Evolutionary conservation across 2,113 vertebrate genomes (phyloP).

Genomic region (Stegostoma tigrinum): DNA sequence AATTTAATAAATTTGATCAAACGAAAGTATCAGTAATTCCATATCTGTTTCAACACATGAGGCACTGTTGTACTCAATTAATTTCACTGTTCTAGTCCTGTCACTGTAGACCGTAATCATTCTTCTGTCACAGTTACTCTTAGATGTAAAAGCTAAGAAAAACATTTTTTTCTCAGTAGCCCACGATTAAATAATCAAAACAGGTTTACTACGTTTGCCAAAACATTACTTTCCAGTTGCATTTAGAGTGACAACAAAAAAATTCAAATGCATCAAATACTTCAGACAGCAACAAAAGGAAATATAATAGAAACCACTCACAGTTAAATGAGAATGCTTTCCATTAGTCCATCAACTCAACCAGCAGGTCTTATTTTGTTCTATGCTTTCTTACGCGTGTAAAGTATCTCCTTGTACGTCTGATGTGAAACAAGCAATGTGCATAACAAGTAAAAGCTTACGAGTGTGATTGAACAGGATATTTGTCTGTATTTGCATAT

Average conservation of each 20-base stretch:
- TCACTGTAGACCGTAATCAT: neutral
- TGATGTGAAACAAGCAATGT: conserved; percentile 8
- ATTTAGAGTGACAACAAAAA: conserved; percentile 1
- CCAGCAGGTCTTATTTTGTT: neutral
- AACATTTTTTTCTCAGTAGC: neutral
- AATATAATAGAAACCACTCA: conserved; percentile 27
- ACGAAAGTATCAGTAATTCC: neutral
- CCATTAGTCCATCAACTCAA: neutral
- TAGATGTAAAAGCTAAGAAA: neutral
- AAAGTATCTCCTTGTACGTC: neutral
- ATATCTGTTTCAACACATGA: neutral
- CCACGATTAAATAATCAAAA: neutral
- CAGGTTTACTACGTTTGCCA: neutral
- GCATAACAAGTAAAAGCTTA: conserved; percentile 25
- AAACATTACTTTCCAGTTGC: conserved; percentile 21
- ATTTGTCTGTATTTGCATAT: conserved; percentile 26
- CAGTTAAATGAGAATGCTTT: conserved; percentile 15
- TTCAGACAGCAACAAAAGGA: neutral
- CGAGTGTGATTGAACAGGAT: conserved; percentile 35
- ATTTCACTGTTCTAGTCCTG: neutral
- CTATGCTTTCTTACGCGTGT: neutral
- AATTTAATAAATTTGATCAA: neutral
- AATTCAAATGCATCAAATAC: conserved; percentile 1
- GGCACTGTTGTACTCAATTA: neutral
- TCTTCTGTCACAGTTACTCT: neutral